Conservation (phyloP, 1,140 invertebrate species). For the Drosophila neocordata region DNA sequence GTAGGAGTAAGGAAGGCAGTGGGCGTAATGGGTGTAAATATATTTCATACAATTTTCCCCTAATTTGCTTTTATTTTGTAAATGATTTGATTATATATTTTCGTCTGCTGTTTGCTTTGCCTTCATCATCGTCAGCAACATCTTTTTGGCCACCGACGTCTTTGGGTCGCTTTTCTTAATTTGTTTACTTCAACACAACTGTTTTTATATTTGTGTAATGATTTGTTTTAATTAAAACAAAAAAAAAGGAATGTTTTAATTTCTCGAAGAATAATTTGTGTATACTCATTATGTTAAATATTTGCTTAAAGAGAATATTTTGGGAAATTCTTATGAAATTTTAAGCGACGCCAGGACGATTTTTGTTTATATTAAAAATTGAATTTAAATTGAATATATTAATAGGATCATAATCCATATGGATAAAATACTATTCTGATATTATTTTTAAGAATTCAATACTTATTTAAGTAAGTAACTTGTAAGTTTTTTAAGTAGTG, state of each 20-base stretch:
- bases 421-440: too few species aligned
- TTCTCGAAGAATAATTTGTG: conserved; percentile 9
- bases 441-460: too few species aligned
- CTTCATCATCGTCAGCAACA: conserved; percentile 17
- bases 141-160: conserved; percentile 10
- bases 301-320: too few species aligned
- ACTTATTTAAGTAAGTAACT: too few species aligned
- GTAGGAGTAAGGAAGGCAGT: neutral
- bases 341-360: too few species aligned
- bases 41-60: conserved; percentile 66
- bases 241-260: conserved; percentile 69
- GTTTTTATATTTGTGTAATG: conserved; percentile 44
- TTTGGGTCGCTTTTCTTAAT: conserved; percentile 50
- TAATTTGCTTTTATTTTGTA: conserved; percentile 74
- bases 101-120: conserved; percentile 27
- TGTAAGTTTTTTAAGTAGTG: too few species aligned
- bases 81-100: conserved; percentile 74
- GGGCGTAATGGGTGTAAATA: conserved; percentile 32
- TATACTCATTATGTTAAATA: neutral
- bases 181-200: conserved; percentile 58
- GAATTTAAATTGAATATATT: too few species aligned
- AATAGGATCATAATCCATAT: too few species aligned
- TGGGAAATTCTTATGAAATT: too few species aligned
- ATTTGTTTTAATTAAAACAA: conserved; percentile 71
- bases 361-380: too few species aligned